Conservation (phyloP, 2,797 vertebrate genomes). For the Gymnothorax javanicus region DNA sequence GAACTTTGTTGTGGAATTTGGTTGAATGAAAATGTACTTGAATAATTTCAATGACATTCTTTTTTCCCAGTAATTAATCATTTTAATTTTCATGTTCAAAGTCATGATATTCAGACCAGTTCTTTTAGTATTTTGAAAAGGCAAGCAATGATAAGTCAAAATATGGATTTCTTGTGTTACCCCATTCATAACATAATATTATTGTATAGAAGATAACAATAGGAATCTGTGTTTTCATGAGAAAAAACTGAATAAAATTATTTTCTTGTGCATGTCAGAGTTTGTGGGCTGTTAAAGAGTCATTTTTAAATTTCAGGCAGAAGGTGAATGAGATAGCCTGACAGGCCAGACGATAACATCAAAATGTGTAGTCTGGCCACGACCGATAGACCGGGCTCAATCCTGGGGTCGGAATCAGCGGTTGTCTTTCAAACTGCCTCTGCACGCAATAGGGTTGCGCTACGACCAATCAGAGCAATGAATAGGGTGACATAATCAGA, state of each 20-base stretch:
- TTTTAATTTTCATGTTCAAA: neutral
- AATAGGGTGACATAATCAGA: too few relatives aligned
- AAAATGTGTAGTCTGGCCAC: too few relatives aligned
- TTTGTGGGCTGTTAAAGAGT: neutral
- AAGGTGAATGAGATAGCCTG: too few relatives aligned
- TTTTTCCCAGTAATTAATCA: neutral
- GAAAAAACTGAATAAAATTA: conserved; percentile 47
- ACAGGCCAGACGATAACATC: too few relatives aligned
- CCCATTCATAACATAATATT: neutral
- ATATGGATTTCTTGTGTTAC: neutral
- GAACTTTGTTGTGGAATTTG: neutral
- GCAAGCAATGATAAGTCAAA: neutral
- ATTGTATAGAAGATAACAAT: conserved; percentile 30
- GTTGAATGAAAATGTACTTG: neutral
- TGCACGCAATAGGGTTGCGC: too few relatives aligned
- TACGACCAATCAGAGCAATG: too few relatives aligned
- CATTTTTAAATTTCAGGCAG: neutral
- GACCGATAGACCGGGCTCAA: too few relatives aligned
- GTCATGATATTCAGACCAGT: neutral
- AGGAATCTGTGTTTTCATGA: conserved; percentile 51
- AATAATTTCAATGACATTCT: neutral
- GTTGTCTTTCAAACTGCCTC: too few relatives aligned
- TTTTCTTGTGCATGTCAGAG: neutral
- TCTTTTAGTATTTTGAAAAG: neutral
- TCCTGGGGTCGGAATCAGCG: too few relatives aligned